Percentiles rank a stretch among this genome's conserved stretches.
Conservation (phyloP, 2,888 invertebrate genomes). For the Lasioglossum marginatum region DNA sequence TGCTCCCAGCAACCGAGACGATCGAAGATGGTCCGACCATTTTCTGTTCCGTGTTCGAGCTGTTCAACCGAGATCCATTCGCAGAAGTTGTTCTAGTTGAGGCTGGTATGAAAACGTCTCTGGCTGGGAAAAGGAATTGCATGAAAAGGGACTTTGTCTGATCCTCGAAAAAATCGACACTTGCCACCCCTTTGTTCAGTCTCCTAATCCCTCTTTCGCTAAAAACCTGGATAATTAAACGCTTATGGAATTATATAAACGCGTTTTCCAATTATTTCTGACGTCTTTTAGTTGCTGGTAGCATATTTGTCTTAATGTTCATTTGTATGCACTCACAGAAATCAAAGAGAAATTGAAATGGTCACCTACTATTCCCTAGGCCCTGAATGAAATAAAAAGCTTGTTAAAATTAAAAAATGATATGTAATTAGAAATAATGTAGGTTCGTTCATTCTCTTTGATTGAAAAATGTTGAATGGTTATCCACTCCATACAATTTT, state of each 20-base stretch:
- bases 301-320: neutral
- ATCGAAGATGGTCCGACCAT: constrained; percentile 32
- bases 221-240: neutral
- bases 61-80: constrained; percentile 35
- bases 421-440: neutral
- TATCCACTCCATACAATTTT: neutral
- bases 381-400: neutral
- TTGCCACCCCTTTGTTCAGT: neutral
- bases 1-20: constrained; percentile 60
- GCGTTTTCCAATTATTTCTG: neutral
- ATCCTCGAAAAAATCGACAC: neutral
- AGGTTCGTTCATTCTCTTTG: neutral
- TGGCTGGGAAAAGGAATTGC: neutral
- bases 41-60: constrained; percentile 42
- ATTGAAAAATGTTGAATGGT: neutral
- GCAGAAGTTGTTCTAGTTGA: constrained; percentile 35
- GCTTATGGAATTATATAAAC: too few relatives aligned
- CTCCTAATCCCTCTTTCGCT: neutral
- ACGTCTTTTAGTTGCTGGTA: neutral
- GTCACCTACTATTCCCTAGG: neutral
- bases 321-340: neutral
- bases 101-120: constrained; percentile 12
- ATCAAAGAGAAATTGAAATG: neutral
- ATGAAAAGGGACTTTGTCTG: constrained; percentile 6
- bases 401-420: neutral